These are phyloP conservation scores for Sceloporus tristichus DNA, from an alignment of 2,113 vertebrate species.

Conservation along the genomic window DNA sequence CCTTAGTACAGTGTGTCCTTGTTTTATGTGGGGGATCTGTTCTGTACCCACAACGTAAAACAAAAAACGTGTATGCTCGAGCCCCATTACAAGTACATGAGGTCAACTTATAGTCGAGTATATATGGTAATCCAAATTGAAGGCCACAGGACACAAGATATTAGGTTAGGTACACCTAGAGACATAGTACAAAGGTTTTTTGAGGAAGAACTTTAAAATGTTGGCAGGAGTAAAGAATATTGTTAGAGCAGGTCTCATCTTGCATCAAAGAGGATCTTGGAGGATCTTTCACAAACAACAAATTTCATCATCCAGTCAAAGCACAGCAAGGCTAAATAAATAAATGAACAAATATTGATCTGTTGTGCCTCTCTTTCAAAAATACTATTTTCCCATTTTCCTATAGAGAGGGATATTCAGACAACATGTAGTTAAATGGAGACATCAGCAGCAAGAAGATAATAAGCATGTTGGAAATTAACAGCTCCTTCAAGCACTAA, in stretches of 20 bases:
- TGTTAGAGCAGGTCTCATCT: constrained; percentile 17
- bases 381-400: constrained; percentile 34
- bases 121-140: neutral
- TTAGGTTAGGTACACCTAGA: neutral
- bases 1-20: too few relatives aligned
- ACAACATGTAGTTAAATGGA: constrained; percentile 20
- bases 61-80: too few relatives aligned
- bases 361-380: neutral
- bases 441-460: constrained; percentile 32
- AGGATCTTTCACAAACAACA: neutral
- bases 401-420: constrained; percentile 27
- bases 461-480: constrained; percentile 15
- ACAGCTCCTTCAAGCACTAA: constrained; percentile 49
- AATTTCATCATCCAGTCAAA: neutral
- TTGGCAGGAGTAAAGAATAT: constrained; percentile 13
- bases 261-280: constrained; percentile 4
- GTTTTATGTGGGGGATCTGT: too few relatives aligned
- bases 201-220: neutral
- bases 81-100: too few relatives aligned
- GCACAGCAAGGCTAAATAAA: neutral
- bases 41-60: too few relatives aligned
- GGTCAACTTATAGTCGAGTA: too few relatives aligned
- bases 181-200: neutral
- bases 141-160: neutral
- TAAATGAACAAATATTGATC: neutral